A percentile compares a stretch with the other conserved stretches of the same genome.
These are phyloP conservation scores for Danio rerio DNA, from an alignment of 2,113 vertebrate genomes.

Conservation along the genomic window DNA sequence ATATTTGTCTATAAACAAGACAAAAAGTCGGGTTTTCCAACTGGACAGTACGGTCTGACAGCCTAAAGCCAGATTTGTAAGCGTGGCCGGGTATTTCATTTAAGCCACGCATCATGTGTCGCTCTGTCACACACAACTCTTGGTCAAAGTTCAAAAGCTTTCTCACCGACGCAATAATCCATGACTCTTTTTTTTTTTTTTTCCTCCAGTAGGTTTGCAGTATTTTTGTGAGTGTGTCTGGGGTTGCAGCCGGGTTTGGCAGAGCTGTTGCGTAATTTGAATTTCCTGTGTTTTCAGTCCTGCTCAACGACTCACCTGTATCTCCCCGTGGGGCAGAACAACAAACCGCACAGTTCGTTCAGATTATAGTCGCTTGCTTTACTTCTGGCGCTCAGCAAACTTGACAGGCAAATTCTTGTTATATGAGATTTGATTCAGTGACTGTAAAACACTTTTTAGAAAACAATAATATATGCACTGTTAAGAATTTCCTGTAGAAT, in stretches of 20 bases:
- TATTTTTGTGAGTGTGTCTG: not conserved
- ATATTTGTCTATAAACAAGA: no score
- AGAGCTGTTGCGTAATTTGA: slow-evolving; percentile 47
- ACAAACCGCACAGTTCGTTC: not conserved
- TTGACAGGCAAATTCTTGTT: not conserved
- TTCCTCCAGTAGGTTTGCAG: not conserved
- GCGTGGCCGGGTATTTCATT: not conserved
- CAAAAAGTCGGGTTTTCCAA: no score
- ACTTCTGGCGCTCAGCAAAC: not conserved
- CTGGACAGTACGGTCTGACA: not conserved
- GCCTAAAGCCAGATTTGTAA: slow-evolving; percentile 2
- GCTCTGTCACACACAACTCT: not conserved
- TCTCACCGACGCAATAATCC: not conserved
- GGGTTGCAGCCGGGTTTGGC: not conserved
- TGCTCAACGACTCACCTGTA: slow-evolving; percentile 62
- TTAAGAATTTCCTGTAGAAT: no score
- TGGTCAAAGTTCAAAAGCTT: slow-evolving; percentile 26
- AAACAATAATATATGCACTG: no score
- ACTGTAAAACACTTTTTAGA: not conserved
- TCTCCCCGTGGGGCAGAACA: slow-evolving; percentile 58
- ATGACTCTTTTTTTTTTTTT: slow-evolving; percentile 2
- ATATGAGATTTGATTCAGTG: not conserved
- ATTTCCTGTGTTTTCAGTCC: slow-evolving; percentile 65
- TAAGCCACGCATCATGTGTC: slow-evolving; percentile 1
- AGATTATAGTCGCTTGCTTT: not conserved